Evolutionary conservation across 2,888 invertebrate genomes (phyloP), one percentile per base, ranked within the genome.

Genomic region (Ommatoiulus sabulosus): DNA sequence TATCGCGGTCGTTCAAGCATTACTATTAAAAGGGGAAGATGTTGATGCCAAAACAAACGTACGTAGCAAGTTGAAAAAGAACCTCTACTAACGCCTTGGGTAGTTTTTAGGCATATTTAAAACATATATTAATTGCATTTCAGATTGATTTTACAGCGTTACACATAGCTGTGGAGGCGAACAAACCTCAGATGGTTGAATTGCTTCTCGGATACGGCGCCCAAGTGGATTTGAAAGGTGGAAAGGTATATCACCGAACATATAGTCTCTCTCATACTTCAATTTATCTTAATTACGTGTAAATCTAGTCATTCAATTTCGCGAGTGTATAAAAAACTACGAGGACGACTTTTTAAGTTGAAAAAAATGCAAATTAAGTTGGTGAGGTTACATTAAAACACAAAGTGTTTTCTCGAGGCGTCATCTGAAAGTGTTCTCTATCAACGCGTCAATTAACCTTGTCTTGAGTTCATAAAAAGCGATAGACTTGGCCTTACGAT

Each of bases 131-230:
- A 63, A 80, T 89, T 89, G 10, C 3, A 48, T 46, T 92, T 24
- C 92, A 98, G 97, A 98, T 99, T 92, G 98, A 98, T 93, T 98
- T 98, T 93, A 99, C 99, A 57, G 99, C 99, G 0, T 94, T 99
- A 0, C 99, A 99, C 92, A 97, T 99, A 91, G 99, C 99, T 5
- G 99, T 99, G 1, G 97, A 98, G 93, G 96, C 97, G 0, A 97
- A 97, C 90, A 97, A 97, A 91, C 98, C 98, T 1, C 96, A 96
- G 8, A 98, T 98, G 2, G 98, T 99, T 44, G 99, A 99, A 93
- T 97, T 98, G 0, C 94, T 99, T 88, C 93, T 99, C 4, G 99
- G 99, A 0, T 98, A 97, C 92, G 99, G 99, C 35, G 99, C 99
- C 1, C 97, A 98, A 92, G 98, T 99, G 2, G 98, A 99, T 93